Conservation (phyloP, 2,888 invertebrate species). For the Microctonus brassicae region DNA sequence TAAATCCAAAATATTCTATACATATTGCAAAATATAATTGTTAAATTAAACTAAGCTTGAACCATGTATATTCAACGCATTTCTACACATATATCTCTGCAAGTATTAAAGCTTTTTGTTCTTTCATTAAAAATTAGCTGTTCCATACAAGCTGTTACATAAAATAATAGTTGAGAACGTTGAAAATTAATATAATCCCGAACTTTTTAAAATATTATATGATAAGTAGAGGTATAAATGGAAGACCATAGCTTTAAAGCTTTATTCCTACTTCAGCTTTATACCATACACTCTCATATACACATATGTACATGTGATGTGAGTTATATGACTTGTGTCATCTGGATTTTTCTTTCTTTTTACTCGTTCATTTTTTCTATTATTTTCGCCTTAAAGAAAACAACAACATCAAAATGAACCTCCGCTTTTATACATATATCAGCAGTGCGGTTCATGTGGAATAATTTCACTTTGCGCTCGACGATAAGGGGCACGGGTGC, state of each 20-base stretch:
- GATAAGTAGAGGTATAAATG: conserved; percentile 1
- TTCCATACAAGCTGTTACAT: not conserved
- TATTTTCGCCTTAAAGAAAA: not conserved
- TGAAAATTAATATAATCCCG: conserved; percentile 32
- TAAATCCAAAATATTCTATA: too few relatives aligned
- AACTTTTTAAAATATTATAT: conserved; percentile 29
- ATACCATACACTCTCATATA: not conserved
- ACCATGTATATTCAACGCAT: not conserved
- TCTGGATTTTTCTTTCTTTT: not conserved
- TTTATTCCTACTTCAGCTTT: too few relatives aligned
- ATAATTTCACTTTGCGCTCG: conserved; percentile 66
- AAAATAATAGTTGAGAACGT: conserved; percentile 25
- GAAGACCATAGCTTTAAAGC: too few relatives aligned
- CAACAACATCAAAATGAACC: conserved; percentile 21
- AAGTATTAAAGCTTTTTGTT: not conserved
- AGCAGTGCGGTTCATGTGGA: conserved; percentile 58
- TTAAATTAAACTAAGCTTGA: too few relatives aligned
- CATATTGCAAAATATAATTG: too few relatives aligned
- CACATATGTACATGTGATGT: not conserved
- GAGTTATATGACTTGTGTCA: not conserved
- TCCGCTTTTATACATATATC: conserved; percentile 46
- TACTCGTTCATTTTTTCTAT: not conserved
- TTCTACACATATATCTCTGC: not conserved
- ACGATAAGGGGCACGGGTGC: conserved; percentile 61
- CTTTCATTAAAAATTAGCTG: not conserved